Evolutionary conservation across 2,797 vertebrate species (phyloP).

Genomic region (Lagorchestes hirsutus): DNA sequence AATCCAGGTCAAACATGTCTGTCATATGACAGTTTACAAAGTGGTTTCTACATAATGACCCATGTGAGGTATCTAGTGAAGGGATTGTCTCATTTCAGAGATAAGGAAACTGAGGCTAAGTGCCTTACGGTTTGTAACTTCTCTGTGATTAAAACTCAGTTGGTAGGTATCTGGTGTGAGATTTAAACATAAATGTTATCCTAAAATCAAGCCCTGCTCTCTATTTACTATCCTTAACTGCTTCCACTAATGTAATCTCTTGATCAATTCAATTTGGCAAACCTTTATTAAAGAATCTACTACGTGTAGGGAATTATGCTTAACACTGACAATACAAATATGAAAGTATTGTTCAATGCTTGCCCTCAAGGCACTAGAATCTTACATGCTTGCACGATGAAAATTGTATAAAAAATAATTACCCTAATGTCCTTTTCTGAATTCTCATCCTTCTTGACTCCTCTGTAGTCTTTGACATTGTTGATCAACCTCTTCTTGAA

Average conservation of each 20-base stretch:
- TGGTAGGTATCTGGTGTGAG: background rate
- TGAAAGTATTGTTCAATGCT: background rate
- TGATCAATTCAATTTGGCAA: background rate
- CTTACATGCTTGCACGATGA: background rate
- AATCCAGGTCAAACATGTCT: background rate
- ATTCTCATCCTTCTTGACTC: background rate
- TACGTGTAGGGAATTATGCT: background rate
- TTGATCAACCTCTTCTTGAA: background rate
- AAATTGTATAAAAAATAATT: background rate
- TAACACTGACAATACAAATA: background rate
- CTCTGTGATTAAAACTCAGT: background rate
- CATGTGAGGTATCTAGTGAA: background rate
- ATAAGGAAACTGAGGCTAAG: background rate
- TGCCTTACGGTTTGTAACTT: background rate
- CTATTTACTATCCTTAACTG: background rate
- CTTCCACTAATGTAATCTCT: background rate
- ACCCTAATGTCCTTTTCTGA: background rate
- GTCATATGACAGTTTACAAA: background rate
- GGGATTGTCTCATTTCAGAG: background rate
- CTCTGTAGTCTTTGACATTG: background rate
- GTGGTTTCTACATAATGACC: background rate
- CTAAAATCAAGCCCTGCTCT: background rate
- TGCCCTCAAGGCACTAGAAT: background rate
- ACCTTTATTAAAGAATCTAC: background rate
- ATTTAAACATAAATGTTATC: background rate